Percentiles rank a stretch among this genome's conserved stretches.
phyloP scores from a whole-genome alignment of 2,113 vertebrate genomes.

The Oreocharis arfaki region DNA sequence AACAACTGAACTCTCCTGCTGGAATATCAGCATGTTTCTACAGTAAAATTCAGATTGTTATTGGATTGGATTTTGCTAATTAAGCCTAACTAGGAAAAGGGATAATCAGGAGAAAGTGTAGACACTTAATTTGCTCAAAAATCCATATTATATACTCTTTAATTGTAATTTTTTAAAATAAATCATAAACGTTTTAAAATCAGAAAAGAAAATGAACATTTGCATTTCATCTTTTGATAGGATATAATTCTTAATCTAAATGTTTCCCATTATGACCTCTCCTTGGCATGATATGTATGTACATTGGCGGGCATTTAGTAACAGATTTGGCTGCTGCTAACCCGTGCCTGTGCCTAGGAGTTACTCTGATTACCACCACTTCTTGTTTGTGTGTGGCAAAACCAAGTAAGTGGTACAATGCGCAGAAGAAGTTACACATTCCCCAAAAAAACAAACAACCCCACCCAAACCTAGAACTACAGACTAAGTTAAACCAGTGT shows the following conservation, averaged over 20 bases:
- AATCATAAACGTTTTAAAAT: neutral
- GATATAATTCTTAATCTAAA: neutral
- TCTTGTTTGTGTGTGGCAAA: neutral
- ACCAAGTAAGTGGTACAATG: neutral
- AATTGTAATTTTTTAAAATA: neutral
- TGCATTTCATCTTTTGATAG: neutral
- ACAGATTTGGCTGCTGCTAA: neutral
- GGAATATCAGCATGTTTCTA: neutral
- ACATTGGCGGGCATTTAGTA: neutral
- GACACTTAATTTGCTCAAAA: neutral
- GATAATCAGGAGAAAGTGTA: neutral
- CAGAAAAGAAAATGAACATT: neutral
- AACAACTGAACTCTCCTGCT: neutral
- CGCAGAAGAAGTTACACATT: neutral
- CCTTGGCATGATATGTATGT: neutral
- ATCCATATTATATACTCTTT: neutral
- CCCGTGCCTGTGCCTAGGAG: neutral
- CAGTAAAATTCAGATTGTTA: neutral
- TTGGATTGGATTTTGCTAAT: neutral
- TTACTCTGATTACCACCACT: neutral
- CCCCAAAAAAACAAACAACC: accelerated
- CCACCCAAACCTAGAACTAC: neutral
- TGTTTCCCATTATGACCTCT: neutral
- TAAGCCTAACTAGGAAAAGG: neutral
- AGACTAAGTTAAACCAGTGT: neutral